Evolutionary conservation across 2,888 invertebrate species (phyloP).

Genomic region (Drosophila quasianomalipes): DNA sequence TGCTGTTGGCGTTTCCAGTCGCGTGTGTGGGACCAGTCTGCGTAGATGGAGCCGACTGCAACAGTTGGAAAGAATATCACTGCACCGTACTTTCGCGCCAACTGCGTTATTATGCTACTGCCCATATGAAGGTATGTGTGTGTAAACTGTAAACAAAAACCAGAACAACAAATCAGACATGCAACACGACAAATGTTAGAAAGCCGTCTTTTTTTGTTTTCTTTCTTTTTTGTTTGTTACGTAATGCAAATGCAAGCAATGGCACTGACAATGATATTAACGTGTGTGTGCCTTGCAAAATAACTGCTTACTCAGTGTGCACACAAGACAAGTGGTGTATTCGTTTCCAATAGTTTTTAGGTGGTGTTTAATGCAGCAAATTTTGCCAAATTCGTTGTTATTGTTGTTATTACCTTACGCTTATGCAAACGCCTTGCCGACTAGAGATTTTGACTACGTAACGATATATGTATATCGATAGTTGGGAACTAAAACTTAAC

Average conservation of each 20-base stretch:
- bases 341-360: neutral
- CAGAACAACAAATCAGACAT: constrained; percentile 34
- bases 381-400: constrained; percentile 47
- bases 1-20: constrained; percentile 88
- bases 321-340: constrained; percentile 7
- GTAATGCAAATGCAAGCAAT: constrained; percentile 53
- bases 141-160: constrained; percentile 59
- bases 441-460: constrained; percentile 23
- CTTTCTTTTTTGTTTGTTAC: constrained; percentile 49
- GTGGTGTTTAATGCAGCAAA: constrained; percentile 19
- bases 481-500: neutral
- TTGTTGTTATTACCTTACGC: constrained; percentile 75
- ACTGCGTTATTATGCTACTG: constrained; percentile 82
- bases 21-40: constrained; percentile 91
- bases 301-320: constrained; percentile 36
- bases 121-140: constrained; percentile 71
- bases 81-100: constrained; percentile 88
- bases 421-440: constrained; percentile 57
- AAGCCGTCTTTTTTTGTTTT: constrained; percentile 2
- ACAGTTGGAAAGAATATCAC: constrained; percentile 90
- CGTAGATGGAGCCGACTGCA: constrained; percentile 87
- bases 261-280: neutral
- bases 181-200: neutral
- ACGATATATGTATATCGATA: constrained; percentile 20
- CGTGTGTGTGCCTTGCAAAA: neutral